These are phyloP conservation scores for Blastomussa wellsi DNA, from an alignment of 92 coral and sea anemone species.

Conservation along the genomic window DNA sequence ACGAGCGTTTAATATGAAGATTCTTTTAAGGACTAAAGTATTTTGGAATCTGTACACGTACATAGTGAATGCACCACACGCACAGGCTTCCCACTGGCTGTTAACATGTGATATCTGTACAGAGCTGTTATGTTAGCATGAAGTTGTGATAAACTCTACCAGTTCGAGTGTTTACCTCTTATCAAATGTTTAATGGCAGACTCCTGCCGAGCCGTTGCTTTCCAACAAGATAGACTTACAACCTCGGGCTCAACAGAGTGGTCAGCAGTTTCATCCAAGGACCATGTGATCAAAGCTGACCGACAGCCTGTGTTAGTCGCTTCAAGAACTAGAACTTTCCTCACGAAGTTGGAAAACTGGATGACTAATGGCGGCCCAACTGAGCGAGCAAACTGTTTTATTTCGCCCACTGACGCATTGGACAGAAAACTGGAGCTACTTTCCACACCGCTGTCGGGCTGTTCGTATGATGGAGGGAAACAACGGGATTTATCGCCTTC, in stretches of 20 bases:
- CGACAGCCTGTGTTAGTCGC: constrained; percentile 51
- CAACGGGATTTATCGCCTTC: constrained; percentile 6
- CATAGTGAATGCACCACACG: not conserved
- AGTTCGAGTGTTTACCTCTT: constrained; percentile 28
- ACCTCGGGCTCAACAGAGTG: constrained; percentile 48
- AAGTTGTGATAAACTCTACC: not conserved
- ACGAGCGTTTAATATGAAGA: too few species aligned
- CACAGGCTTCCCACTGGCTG: not conserved
- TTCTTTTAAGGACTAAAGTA: too few species aligned
- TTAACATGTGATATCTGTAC: not conserved
- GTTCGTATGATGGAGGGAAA: constrained; percentile 35
- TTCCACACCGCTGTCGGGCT: constrained; percentile 80
- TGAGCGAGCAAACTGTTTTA: constrained; percentile 37
- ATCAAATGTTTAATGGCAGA: constrained; percentile 21
- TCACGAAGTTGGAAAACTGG: constrained; percentile 68
- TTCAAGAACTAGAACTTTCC: constrained; percentile 29
- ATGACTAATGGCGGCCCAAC: constrained; percentile 56
- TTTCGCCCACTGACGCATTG: constrained; percentile 30
- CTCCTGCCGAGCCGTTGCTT: constrained; percentile 21
- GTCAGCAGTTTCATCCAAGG: constrained; percentile 20
- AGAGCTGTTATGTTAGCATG: not conserved
- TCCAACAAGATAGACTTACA: constrained; percentile 51
- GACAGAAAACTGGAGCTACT: constrained; percentile 69
- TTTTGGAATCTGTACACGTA: not conserved
- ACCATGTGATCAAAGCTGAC: constrained; percentile 57